phyloP scores from a whole-genome alignment of 2,888 invertebrate species.

The Deilephila elpenor region DNA sequence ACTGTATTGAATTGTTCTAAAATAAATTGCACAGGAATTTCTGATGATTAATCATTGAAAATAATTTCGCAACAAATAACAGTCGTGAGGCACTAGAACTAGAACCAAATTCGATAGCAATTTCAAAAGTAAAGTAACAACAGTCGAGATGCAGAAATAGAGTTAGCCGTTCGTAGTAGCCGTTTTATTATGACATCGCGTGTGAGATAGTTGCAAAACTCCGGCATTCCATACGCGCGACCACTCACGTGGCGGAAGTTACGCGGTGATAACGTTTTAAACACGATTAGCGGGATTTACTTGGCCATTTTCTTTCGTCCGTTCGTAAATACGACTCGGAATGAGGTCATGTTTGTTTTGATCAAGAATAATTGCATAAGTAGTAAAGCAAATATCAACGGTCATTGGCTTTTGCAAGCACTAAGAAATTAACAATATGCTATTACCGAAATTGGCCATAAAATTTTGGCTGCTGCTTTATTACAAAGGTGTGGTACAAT shows the following conservation, averaged over 20 bases:
- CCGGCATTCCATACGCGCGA: slow-evolving; percentile 34
- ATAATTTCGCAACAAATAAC: not conserved
- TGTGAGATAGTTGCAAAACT: slow-evolving; percentile 33
- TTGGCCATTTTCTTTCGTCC: not conserved
- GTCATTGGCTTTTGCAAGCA: not conserved
- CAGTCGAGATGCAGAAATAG: slow-evolving; percentile 3
- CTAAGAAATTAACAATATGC: not conserved
- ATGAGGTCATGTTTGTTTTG: slow-evolving; percentile 10
- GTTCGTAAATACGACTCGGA: not conserved
- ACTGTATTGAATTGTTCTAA: not conserved
- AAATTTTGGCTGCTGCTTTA: slow-evolving; percentile 1
- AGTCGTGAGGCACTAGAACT: not conserved
- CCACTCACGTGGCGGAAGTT: slow-evolving; percentile 44
- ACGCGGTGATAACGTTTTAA: slow-evolving; percentile 41
- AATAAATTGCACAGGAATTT: not conserved
- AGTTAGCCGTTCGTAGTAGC: not conserved
- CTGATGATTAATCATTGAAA: not conserved
- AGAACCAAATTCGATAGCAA: not conserved
- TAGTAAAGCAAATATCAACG: not conserved
- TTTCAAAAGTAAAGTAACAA: not conserved
- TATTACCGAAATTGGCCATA: slow-evolving; percentile 9
- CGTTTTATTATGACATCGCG: not conserved
- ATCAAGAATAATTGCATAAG: not conserved
- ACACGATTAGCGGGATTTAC: slow-evolving; percentile 34
- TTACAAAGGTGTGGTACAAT: slow-evolving; percentile 6